phyloP scores from a whole-genome alignment of 2,888 invertebrate species.

The Chloromyia formosa region DNA sequence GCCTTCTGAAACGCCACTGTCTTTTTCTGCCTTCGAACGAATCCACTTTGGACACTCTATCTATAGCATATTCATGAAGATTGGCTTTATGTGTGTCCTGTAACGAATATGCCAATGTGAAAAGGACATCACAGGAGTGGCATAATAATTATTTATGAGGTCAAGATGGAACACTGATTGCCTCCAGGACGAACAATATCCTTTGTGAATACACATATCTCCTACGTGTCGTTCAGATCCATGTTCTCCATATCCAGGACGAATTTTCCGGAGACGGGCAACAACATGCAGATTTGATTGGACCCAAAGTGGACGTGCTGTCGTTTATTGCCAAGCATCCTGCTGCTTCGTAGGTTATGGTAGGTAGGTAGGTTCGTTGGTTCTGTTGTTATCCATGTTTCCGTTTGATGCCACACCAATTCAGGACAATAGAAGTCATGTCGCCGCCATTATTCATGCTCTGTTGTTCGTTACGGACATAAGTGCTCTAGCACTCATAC shows the following conservation, averaged over 20 bases:
- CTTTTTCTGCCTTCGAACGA: not conserved
- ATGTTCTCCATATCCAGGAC: not conserved
- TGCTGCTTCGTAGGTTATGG: not conserved
- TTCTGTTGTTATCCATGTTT: slow-evolving; percentile 18
- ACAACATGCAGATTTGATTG: slow-evolving; percentile 25
- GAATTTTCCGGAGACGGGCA: not conserved
- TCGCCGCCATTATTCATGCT: slow-evolving; percentile 23
- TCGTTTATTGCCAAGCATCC: not conserved
- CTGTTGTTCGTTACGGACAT: not conserved
- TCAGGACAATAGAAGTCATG: slow-evolving; percentile 17
- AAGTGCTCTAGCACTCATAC: slow-evolving; percentile 13
- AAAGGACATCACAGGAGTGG: slow-evolving; percentile 46
- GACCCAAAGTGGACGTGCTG: slow-evolving; percentile 4
- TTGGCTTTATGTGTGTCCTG: slow-evolving; percentile 3
- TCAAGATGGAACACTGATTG: slow-evolving; percentile 51
- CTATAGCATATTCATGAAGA: not conserved
- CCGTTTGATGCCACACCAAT: slow-evolving; percentile 19
- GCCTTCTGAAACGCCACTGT: slow-evolving; percentile 2
- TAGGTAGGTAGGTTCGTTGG: not conserved
- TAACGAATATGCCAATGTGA: slow-evolving; percentile 36
- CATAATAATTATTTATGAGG: slow-evolving; percentile 51
- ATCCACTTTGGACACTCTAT: slow-evolving; percentile 7
- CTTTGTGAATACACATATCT: slow-evolving; percentile 40
- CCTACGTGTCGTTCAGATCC: not conserved
- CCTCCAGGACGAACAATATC: slow-evolving; percentile 48